Evolutionary conservation across 1,140 invertebrate species (phyloP), one percentile per base, ranked within the genome.

Genomic region (Asobara japonica): DNA sequence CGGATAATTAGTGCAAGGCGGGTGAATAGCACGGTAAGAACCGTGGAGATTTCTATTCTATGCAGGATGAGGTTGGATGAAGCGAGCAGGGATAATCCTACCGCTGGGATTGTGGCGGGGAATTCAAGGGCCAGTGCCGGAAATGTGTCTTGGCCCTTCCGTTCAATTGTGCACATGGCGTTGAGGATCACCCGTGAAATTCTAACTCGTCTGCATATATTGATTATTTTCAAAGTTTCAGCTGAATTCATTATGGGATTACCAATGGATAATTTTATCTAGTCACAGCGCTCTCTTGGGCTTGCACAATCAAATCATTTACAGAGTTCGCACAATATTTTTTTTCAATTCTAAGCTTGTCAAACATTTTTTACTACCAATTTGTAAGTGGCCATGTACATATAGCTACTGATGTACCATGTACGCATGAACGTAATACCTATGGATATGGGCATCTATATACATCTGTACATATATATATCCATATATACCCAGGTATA

Each of bases 1-100:
- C 33, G 38, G 65, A 66, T 66, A 66, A 66, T 66, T 66, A 20
- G 65, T 66, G 22, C 20, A 25, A 13, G 66, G 48, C 30, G n/a
- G n/a, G n/a, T 69, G 66, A 69, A 69, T 69, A 20, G 66, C 29
- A 69, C 66, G 66, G 66, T 60, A 48, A 69, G 56, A 69, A 69
- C 66, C 66, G 38, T 56, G 33, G 69, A 71, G 33, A 64, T 71
- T 71, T 45, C 51, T 72, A 66, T 65, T 66, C 36, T 66, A 67
- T 51, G 62, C 38, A 11, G 33, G 41, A 71, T 48, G 64, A 33
- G 36, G 48, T 45, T 36, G 64, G 36, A 51, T 48, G 65, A 30
- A 27, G 38, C 18, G 20, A 48, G 29, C 61, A 71, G 22, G 62
- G 62, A 72, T 72, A 56, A 72, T 72, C 70, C 64, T 33, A 25